Percentiles rank a stretch among this genome's conserved stretches.
These are phyloP conservation scores for Pristionchus japonicus DNA, from an alignment of 2,888 invertebrate genomes.

Conservation along the genomic window DNA sequence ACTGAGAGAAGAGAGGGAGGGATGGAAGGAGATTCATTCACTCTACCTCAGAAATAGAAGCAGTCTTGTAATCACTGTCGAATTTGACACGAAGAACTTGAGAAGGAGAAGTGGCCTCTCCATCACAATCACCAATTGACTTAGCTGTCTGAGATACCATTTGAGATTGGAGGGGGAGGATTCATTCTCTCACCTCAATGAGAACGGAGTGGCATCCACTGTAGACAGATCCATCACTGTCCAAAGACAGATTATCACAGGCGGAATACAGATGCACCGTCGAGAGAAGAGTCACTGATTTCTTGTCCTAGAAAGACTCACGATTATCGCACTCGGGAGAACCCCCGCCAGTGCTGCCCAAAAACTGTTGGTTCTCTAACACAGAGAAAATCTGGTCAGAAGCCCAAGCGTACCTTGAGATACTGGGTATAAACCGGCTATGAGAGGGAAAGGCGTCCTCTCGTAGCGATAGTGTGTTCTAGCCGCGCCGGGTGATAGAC, in stretches of 20 bases:
- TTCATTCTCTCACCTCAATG: neutral
- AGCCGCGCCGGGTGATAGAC: no score
- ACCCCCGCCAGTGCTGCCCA: no score
- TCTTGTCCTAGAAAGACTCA: neutral
- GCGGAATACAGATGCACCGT: neutral
- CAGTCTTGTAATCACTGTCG: neutral
- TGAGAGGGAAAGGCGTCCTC: neutral
- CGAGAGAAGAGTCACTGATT: neutral
- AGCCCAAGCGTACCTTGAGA: no score
- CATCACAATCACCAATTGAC: neutral
- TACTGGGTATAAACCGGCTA: no score
- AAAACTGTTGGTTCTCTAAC: no score
- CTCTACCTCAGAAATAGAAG: neutral
- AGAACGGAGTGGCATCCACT: constrained; percentile 14
- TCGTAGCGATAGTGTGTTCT: no score
- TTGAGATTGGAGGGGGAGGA: neutral
- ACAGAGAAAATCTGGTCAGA: no score
- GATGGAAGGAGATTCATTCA: neutral
- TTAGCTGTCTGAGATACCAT: neutral
- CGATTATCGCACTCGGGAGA: no score
- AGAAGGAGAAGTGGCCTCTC: neutral
- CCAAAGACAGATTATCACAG: constrained; percentile 15
- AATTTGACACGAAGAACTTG: constrained; percentile 1
- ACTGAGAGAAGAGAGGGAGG: neutral
- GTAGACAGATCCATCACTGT: constrained; percentile 1